Conservation (phyloP, 2,797 vertebrate genomes). For the Lindbergichthys nudifrons region DNA sequence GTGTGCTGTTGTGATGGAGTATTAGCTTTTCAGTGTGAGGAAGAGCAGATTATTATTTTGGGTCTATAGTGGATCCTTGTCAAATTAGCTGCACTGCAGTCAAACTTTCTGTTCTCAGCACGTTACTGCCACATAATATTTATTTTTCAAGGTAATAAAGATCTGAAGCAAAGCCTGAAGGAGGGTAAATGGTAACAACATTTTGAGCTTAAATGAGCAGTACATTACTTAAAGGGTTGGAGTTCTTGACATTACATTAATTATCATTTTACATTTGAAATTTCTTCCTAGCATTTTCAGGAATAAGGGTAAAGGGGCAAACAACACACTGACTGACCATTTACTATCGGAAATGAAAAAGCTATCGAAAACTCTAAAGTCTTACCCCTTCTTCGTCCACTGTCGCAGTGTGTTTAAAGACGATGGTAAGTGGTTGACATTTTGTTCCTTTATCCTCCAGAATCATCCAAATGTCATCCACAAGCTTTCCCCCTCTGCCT, state of each 20-base stretch:
- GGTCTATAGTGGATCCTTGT: constrained; percentile 45
- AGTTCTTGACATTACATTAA: background rate
- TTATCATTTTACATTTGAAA: background rate
- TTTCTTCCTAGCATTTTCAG: background rate
- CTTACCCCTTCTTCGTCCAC: background rate
- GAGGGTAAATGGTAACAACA: constrained; percentile 1
- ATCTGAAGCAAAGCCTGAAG: constrained; percentile 22
- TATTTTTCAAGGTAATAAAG: constrained; percentile 29
- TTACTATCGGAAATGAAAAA: background rate
- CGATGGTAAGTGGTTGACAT: constrained; percentile 3
- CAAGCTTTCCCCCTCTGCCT: background rate
- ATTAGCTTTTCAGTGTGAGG: constrained; percentile 66
- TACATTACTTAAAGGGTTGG: background rate
- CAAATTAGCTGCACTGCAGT: constrained; percentile 43
- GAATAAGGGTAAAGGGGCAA: background rate
- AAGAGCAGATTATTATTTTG: constrained; percentile 54
- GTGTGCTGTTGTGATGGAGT: constrained; percentile 54
- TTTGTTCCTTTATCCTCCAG: constrained; percentile 17
- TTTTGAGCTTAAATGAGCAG: background rate
- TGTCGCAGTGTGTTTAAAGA: constrained; percentile 17
- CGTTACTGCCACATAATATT: background rate
- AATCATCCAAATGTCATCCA: constrained; percentile 34
- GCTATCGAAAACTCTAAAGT: background rate
- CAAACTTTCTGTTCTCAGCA: constrained; percentile 9
- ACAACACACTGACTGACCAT: background rate